Percentiles rank a stretch among this genome's conserved stretches.
Conservation (phyloP, 2,113 vertebrate species). For the Mirza zaza region DNA sequence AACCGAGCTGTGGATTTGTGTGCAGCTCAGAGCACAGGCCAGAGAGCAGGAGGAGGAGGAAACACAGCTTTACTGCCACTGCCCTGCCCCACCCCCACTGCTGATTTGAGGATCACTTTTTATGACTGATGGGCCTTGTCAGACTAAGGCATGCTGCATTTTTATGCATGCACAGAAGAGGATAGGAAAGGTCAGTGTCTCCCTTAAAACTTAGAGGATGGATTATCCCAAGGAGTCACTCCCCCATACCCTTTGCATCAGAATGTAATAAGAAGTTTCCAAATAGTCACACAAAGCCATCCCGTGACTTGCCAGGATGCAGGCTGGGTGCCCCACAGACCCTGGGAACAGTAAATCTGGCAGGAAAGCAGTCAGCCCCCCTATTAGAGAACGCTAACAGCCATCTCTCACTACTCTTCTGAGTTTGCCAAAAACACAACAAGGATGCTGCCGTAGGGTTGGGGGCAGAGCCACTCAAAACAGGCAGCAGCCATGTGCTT, state of each 20-base stretch:
- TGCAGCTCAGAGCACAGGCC: slow-evolving; percentile 15
- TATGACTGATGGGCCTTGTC: slow-evolving; percentile 77
- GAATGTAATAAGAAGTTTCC: background rate
- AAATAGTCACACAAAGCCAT: background rate
- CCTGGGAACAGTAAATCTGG: slow-evolving; percentile 54
- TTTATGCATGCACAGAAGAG: slow-evolving; percentile 50
- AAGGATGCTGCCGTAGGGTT: slow-evolving; percentile 67
- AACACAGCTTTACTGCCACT: background rate
- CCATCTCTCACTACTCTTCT: slow-evolving; percentile 77
- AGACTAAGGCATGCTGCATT: slow-evolving; percentile 71
- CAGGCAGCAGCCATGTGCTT: slow-evolving; percentile 76
- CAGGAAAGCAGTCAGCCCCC: slow-evolving; percentile 75
- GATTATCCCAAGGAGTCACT: background rate
- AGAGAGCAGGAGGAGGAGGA: slow-evolving; percentile 40
- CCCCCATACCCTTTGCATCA: background rate
- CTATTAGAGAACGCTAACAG: slow-evolving; percentile 70
- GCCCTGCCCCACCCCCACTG: background rate
- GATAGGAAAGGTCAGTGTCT: slow-evolving; percentile 57
- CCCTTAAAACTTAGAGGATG: slow-evolving; percentile 63
- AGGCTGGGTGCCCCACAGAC: background rate
- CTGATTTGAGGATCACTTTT: slow-evolving; percentile 75
- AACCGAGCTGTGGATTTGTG: slow-evolving; percentile 75
- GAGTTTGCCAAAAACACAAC: slow-evolving; percentile 66
- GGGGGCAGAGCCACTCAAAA: slow-evolving; percentile 79
- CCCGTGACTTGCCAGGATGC: background rate